Percentiles rank a stretch among this genome's conserved stretches.
These are phyloP conservation scores for Brachionus koreanus DNA, from an alignment of 1,140 invertebrate genomes.

Conservation along the genomic window DNA sequence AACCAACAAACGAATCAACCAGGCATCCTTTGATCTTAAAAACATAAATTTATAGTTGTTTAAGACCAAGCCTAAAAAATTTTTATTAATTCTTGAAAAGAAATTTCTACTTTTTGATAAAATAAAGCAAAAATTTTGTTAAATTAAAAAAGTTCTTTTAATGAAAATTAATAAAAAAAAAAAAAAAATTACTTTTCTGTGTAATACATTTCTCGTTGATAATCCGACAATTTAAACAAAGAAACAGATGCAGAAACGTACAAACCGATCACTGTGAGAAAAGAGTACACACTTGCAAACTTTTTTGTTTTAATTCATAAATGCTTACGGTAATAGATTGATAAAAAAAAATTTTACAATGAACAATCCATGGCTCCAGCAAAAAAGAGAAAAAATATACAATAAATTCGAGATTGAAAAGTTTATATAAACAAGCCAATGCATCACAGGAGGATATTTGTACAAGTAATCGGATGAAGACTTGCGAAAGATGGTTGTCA, in stretches of 20 bases:
- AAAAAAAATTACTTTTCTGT: conserved; percentile 26
- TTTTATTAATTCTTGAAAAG: background rate
- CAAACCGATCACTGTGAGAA: background rate
- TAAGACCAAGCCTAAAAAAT: background rate
- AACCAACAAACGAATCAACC: conserved; percentile 30
- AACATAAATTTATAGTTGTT: background rate
- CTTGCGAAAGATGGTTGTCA: conserved; percentile 36
- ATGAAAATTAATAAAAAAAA: background rate
- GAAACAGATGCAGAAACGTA: conserved; percentile 24
- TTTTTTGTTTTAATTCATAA: background rate
- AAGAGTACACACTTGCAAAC: background rate
- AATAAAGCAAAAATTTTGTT: background rate
- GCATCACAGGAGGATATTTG: conserved; percentile 41
- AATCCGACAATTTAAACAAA: conserved; percentile 25
- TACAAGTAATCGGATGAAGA: conserved; percentile 38
- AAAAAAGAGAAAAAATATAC: background rate
- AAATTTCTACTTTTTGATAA: background rate
- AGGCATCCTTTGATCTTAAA: conserved; percentile 8
- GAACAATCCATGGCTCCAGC: background rate
- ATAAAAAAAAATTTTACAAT: background rate
- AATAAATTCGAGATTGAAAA: background rate
- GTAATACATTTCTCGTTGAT: conserved; percentile 42
- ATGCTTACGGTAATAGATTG: background rate
- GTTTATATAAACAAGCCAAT: conserved; percentile 34
- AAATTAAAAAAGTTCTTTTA: background rate